A percentile compares a stretch with the other conserved stretches of the same genome.
phyloP scores from a whole-genome alignment of 2,113 vertebrate genomes.

The Apistogramma diplotaenia region DNA sequence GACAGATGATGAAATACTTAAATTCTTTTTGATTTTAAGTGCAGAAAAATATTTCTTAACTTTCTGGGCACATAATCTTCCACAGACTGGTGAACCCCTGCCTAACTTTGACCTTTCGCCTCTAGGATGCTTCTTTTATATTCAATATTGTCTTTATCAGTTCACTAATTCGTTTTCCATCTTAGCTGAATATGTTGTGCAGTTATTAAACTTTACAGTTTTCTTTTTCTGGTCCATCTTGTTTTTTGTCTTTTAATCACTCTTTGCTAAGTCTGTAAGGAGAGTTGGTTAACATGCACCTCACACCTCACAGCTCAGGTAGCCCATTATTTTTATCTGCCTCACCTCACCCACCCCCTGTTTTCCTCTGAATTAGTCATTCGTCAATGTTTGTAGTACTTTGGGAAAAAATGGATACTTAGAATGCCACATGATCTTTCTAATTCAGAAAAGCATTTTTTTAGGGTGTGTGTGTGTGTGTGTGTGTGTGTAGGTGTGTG shows the following conservation, averaged over 20 bases:
- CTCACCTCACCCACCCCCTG: conserved; percentile 44
- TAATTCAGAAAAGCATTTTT: conserved; percentile 51
- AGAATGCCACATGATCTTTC: conserved; percentile 47
- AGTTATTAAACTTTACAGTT: not conserved
- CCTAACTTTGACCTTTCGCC: too few relatives aligned
- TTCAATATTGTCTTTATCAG: too few relatives aligned
- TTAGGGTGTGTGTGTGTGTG: too few relatives aligned
- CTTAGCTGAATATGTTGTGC: not conserved
- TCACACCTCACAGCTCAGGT: conserved; percentile 46
- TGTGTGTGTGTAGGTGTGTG: too few relatives aligned
- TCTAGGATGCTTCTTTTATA: too few relatives aligned
- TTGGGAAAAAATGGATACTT: conserved; percentile 40
- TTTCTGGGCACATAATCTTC: too few relatives aligned
- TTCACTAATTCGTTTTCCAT: too few relatives aligned
- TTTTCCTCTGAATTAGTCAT: conserved; percentile 69
- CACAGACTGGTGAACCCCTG: too few relatives aligned
- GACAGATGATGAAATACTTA: not conserved
- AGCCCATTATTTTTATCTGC: conserved; percentile 60
- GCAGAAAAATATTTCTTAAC: too few relatives aligned
- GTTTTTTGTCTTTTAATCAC: conserved; percentile 16
- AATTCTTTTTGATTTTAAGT: not conserved
- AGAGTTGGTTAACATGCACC: conserved; percentile 50
- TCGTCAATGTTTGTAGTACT: conserved; percentile 64
- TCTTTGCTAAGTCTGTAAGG: conserved; percentile 33
- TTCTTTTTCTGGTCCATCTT: conserved; percentile 1